A percentile compares a stretch with the other conserved stretches of the same genome.
Conservation (phyloP, 2,113 vertebrate species). For the Mirza zaza region DNA sequence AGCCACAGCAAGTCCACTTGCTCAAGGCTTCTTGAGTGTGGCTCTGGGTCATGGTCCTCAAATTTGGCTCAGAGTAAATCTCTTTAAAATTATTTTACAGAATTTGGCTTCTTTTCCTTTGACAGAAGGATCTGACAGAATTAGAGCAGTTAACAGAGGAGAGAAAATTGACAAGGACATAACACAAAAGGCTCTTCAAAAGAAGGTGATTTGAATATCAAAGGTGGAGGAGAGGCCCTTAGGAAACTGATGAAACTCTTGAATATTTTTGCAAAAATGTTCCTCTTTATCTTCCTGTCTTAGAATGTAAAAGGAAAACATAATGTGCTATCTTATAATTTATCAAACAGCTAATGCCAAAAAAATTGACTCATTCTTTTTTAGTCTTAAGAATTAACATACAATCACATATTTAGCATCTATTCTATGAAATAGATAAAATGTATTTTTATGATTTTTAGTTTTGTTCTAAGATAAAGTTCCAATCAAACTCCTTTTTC, state of each 20-base stretch:
- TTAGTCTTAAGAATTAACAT: not conserved
- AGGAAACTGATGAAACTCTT: constrained; percentile 43
- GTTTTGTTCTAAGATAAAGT: constrained; percentile 3
- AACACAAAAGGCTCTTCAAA: not conserved
- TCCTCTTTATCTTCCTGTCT: constrained; percentile 50
- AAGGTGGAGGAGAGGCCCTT: constrained; percentile 22
- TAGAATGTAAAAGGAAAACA: constrained; percentile 42
- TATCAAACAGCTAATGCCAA: not conserved
- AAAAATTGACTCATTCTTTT: not conserved
- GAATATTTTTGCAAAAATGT: constrained; percentile 26
- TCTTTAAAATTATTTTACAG: too few relatives aligned
- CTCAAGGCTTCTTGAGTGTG: too few relatives aligned
- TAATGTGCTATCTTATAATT: not conserved
- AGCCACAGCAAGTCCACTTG: too few relatives aligned
- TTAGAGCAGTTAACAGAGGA: not conserved
- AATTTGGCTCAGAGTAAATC: too few relatives aligned
- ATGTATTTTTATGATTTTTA: not conserved
- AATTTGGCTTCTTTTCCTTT: too few relatives aligned
- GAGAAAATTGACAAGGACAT: not conserved
- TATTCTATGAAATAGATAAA: not conserved
- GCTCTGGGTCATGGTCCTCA: too few relatives aligned
- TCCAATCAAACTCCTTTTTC: not conserved
- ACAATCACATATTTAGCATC: not conserved
- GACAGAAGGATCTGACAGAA: not conserved
- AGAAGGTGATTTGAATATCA: constrained; percentile 69